Base-by-base conservation (phyloP, 2,113 vertebrate genomes). In the Tichodroma muraria region DNA sequence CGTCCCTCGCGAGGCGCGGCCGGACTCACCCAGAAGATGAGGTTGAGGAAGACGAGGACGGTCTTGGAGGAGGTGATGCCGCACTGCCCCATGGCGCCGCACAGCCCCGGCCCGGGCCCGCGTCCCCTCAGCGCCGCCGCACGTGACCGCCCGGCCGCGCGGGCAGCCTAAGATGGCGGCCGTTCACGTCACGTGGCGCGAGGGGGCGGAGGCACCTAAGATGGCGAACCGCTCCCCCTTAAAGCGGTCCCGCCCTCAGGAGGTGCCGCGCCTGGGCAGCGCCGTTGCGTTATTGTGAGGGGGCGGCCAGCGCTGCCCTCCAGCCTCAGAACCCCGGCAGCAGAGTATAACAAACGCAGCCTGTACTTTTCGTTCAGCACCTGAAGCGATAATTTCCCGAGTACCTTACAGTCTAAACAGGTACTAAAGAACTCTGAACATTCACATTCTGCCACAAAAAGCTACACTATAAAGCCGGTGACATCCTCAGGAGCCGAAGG, bases 21-120 rank as follows among this genome's bases (percentile, higher is more conserved):
- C 18, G 11, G 19, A 83, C 97, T 98, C 88, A 98, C 99, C 99
- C 99, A 99, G 92, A 99, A 99, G 91, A 99, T 99, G 65, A 99
- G 99, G 94, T 99, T 99, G 64, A 99, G 98, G 91, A 99, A 99
- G 91, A 99, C 99, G 94, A 99, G 90, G 70, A 99, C 99, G 72
- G 99, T 99, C 97, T 99, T 99, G 57, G 99, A 99, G 35, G 99
- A 99, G 75, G 99, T 99, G 87, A 99, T 98, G 38, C 99, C 99
- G 91, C 99, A 99, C 97, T 99, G 99, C 45, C 98, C 98, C 98
- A 98, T 98, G 27, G 92, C 45, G 96, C 81, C 54, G 82, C 83
- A 22, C 2, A 42, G 71, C 71, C 59, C 52, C 35, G 30, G 77
- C 61, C 45, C 63, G 5, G 82, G 54, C 79, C 65, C 84, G 13